Evolutionary conservation across 2,888 invertebrate genomes (phyloP), one percentile per base, ranked within the genome.

Genomic region (Brachynemurus nebulosus): DNA sequence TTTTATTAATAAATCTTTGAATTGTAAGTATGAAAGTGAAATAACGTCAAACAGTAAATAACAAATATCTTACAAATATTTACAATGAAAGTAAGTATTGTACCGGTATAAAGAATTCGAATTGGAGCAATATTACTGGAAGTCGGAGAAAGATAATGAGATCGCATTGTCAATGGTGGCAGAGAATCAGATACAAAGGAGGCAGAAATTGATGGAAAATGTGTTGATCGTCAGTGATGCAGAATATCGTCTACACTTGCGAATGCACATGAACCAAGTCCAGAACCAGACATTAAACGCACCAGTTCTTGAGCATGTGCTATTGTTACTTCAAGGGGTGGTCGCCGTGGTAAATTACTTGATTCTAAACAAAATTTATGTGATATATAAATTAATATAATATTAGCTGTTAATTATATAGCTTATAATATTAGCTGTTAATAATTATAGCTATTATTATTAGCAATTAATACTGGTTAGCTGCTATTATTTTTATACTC

Each of bases 251-350:
- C 78, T 59, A 93, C 80, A 68, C 86, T 86, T 58, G 92, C 88
- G 71, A 95, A 95, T 65, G 93, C 95, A 76, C 91, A 90, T 48
- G 91, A 83, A 59, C 93, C 93, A 52, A 95, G 76, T 48, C 88
- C 89, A 52, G 82, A 76, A 60, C 79, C 80, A 52, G 91, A 83
- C 90, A 95, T 93, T 59, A 91, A 73, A 53, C 81, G 80, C 59
- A 93, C 78, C 58, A 95, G 74, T 65, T 88, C 84, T 58, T 83
- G 79, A 51, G 92, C 86, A 67, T 96, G 95, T 52, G 86, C 80
- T 63, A 88, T 81, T 59, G 90, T 86, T 59, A 91, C 81, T 70
- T 95, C 95, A 59, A 96, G 73, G 20, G 95, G 90, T 39, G 95
- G 92, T 58, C 86, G 80, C 63, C 89, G 81, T 51, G 89, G 84